Evolutionary conservation across 1,140 invertebrate species (phyloP).

Genomic region (Pseudomyrmex dendroicus): DNA sequence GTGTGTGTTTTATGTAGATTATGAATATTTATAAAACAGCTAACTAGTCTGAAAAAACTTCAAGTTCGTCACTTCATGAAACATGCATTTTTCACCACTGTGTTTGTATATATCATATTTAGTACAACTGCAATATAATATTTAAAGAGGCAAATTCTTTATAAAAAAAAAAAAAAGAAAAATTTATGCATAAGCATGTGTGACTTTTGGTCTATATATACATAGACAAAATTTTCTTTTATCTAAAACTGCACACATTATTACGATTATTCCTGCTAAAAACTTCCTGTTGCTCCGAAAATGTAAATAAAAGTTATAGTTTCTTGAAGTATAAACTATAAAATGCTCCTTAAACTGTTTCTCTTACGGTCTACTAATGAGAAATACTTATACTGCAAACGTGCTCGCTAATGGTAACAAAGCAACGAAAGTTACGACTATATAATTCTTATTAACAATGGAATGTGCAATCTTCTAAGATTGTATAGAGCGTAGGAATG

Average conservation of each 20-base stretch:
- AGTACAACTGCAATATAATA: conserved; percentile 46
- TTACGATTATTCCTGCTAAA: neutral
- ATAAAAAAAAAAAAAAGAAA: conserved; percentile 4
- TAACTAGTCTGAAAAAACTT: conserved; percentile 50
- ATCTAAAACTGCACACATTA: too few relatives aligned
- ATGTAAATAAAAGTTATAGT: conserved; percentile 39
- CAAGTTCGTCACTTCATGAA: conserved; percentile 47
- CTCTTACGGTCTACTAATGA: conserved; percentile 69
- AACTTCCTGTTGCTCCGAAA: conserved; percentile 1
- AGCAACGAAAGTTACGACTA: conserved; percentile 72
- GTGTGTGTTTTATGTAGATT: conserved; percentile 33
- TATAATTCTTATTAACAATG: conserved; percentile 75
- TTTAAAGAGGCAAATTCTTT: too few relatives aligned
- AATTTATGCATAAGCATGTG: conserved; percentile 14
- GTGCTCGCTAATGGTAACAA: conserved; percentile 74
- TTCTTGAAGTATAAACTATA: conserved; percentile 23
- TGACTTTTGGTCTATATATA: too few relatives aligned
- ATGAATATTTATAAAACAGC: conserved; percentile 66
- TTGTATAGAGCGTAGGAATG: conserved; percentile 80
- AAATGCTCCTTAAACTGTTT: conserved; percentile 62
- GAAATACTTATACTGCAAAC: conserved; percentile 76
- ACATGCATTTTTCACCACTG: conserved; percentile 49
- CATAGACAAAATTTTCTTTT: too few relatives aligned
- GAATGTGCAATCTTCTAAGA: conserved; percentile 78
- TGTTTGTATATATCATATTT: conserved; percentile 65